Evolutionary conservation across 1,140 invertebrate genomes (phyloP).

Genomic region (Lepidurus apus): DNA sequence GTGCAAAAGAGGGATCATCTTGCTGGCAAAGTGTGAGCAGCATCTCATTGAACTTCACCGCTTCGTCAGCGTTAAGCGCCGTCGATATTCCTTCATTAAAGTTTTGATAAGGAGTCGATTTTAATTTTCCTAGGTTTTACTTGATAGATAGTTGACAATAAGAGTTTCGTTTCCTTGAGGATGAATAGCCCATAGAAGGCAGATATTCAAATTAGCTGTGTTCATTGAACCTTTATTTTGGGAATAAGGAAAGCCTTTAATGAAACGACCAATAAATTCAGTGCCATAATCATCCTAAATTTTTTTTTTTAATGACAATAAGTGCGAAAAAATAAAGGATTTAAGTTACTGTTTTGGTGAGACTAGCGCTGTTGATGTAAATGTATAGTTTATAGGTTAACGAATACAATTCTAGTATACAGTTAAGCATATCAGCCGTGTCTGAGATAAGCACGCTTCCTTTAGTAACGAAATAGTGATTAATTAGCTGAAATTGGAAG

Average conservation of each 20-base stretch:
- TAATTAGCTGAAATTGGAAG: not conserved
- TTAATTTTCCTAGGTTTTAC: not conserved
- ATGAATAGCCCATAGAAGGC: not conserved
- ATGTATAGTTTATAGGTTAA: not conserved
- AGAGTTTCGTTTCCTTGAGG: not conserved
- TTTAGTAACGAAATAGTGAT: not conserved
- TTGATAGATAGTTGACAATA: not conserved
- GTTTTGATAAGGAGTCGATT: not conserved
- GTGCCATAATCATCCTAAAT: not conserved
- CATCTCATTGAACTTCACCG: not conserved
- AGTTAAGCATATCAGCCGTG: not conserved
- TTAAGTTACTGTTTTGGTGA: not conserved
- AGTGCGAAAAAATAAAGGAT: not conserved
- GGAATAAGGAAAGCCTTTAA: not conserved
- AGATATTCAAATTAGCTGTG: not conserved
- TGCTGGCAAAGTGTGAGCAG: not conserved
- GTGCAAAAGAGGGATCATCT: not conserved
- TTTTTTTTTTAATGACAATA: no score
- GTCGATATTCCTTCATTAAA: not conserved
- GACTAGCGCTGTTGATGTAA: not conserved
- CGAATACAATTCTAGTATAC: not conserved
- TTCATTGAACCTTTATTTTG: slow-evolving; percentile 2
- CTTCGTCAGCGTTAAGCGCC: not conserved
- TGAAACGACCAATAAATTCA: not conserved
- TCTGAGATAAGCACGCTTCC: not conserved